A percentile compares a stretch with the other conserved stretches of the same genome.
Conservation (phyloP, 2,113 vertebrate genomes). For the Carassius gibelio region DNA sequence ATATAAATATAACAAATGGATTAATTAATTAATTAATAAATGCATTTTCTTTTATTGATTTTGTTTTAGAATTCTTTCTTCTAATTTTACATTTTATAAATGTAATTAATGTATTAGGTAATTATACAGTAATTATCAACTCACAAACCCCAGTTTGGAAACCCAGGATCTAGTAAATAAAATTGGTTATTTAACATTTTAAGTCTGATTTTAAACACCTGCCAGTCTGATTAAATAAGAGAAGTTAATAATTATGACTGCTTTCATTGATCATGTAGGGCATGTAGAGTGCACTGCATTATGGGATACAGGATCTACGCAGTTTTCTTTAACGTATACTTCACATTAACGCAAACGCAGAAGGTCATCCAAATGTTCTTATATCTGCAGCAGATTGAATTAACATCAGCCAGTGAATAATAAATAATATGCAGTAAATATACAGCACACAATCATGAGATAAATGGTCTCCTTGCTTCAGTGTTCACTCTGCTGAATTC, state of each 20-base stretch:
- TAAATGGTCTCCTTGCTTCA: background rate
- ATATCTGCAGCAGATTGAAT: background rate
- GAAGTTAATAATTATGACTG: background rate
- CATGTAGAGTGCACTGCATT: background rate
- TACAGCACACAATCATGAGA: background rate
- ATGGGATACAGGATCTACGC: background rate
- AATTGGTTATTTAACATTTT: background rate
- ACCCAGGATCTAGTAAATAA: background rate
- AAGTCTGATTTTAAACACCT: background rate
- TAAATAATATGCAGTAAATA: background rate
- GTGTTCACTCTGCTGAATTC: constrained; percentile 22
- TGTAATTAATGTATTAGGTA: background rate
- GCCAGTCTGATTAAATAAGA: background rate
- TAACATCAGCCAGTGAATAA: background rate
- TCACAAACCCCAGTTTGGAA: background rate
- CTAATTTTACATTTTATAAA: background rate
- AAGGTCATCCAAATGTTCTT: background rate
- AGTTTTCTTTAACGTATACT: background rate
- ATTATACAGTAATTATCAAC: background rate
- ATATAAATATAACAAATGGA: too few relatives aligned
- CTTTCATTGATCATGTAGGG: background rate
- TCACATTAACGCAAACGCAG: background rate
- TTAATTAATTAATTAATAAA: too few relatives aligned
- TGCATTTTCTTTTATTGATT: background rate
- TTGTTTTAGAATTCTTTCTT: too few relatives aligned